These are phyloP conservation scores for Pheosia tremula DNA, from an alignment of 2,888 invertebrate genomes.

Conservation along the genomic window DNA sequence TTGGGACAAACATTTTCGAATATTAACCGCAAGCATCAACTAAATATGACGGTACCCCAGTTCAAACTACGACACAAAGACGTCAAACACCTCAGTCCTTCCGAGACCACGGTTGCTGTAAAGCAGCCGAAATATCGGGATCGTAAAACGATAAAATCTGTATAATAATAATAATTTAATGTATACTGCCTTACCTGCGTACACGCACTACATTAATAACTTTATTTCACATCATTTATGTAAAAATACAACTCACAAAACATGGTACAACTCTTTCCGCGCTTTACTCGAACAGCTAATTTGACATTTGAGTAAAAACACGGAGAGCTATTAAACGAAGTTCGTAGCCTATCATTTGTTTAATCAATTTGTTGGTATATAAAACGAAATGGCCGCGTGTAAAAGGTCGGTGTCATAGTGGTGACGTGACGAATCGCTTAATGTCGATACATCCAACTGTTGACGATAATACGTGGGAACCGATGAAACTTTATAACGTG, in stretches of 20 bases:
- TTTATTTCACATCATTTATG: too few species aligned
- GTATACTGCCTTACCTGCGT: too few species aligned
- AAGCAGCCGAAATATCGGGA: too few species aligned
- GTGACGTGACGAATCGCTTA: conserved; percentile 1
- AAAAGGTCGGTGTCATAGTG: conserved; percentile 4
- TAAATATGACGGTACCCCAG: too few species aligned
- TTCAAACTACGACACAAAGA: too few species aligned
- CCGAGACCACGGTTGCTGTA: too few species aligned
- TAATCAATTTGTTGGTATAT: conserved; percentile 6
- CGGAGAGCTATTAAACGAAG: neutral
- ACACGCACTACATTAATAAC: too few species aligned
- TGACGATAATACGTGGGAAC: conserved; percentile 5
- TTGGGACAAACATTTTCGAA: too few species aligned
- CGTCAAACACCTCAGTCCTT: too few species aligned
- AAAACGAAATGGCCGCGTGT: conserved; percentile 2
- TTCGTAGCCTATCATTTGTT: conserved; percentile 5
- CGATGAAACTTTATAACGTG: neutral
- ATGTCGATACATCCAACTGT: neutral
- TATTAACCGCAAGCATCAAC: too few species aligned
- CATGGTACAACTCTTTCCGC: neutral
- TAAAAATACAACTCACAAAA: neutral
- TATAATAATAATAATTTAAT: too few species aligned
- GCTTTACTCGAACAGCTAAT: neutral
- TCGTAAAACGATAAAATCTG: too few species aligned
- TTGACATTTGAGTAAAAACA: neutral